phyloP scores from a whole-genome alignment of 1,140 invertebrate genomes.

The Zophobas atratus region DNA sequence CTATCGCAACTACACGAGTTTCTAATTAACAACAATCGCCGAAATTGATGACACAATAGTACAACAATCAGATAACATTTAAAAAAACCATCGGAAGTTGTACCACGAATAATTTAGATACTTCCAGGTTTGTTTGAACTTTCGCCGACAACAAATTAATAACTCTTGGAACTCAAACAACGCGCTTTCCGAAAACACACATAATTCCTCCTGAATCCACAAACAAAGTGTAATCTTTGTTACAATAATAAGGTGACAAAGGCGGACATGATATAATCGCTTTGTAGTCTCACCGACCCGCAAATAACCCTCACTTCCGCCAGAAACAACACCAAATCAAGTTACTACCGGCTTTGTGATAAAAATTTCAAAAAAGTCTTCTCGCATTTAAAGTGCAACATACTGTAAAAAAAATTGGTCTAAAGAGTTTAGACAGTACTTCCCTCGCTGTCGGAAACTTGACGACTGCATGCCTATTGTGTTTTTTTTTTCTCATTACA shows the following conservation, averaged over 20 bases:
- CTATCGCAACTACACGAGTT: neutral
- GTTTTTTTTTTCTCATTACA: too few species aligned
- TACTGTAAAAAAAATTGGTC: too few species aligned
- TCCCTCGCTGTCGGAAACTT: too few species aligned
- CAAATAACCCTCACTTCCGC: too few species aligned
- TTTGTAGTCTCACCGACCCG: too few species aligned
- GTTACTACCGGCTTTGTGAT: too few species aligned
- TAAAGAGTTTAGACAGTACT: too few species aligned
- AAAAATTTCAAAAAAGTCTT: too few species aligned
- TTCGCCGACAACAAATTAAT: neutral
- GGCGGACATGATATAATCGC: neutral
- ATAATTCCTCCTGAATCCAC: too few species aligned
- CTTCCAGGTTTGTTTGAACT: neutral
- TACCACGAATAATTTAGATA: neutral
- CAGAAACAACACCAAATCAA: too few species aligned
- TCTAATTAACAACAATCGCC: neutral
- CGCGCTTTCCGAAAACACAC: neutral
- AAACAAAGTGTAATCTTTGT: slow-evolving; percentile 6
- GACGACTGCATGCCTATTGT: too few species aligned
- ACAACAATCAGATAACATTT: neutral
- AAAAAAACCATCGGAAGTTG: neutral
- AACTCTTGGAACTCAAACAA: neutral
- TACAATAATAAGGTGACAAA: slow-evolving; percentile 19
- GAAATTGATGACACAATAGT: neutral
- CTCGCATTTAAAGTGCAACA: too few species aligned